phyloP scores from a whole-genome alignment of 2,113 vertebrate species.

The Hymenochirus boettgeri region DNA sequence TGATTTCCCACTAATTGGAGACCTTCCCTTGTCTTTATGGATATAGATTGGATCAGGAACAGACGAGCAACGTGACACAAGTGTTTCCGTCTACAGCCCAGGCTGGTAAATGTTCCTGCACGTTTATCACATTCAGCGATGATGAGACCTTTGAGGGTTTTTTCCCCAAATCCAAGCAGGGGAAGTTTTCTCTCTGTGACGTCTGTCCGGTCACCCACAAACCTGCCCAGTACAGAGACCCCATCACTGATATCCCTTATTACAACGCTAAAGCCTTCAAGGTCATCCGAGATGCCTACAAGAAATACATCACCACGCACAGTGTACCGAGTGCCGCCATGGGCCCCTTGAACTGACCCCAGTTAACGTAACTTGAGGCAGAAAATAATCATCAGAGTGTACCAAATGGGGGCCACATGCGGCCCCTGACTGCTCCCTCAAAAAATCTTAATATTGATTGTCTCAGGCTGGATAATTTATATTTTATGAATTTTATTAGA shows the following conservation, averaged over 20 bases:
- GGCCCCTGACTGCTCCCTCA: too few species aligned
- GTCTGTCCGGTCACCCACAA: conserved; percentile 90
- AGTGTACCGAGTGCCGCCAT: conserved; percentile 76
- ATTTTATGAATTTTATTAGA: too few species aligned
- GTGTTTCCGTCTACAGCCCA: conserved; percentile 4
- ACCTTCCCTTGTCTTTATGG: not conserved
- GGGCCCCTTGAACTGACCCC: conserved; percentile 50
- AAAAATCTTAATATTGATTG: too few species aligned
- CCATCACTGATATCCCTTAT: conserved; percentile 92
- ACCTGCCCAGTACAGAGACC: conserved; percentile 82
- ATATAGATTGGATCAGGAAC: conserved; percentile 79
- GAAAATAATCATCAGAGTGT: conserved; percentile 72
- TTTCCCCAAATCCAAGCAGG: conserved; percentile 61
- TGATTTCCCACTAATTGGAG: conserved; percentile 6
- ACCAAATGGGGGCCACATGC: too few species aligned
- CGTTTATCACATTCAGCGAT: conserved; percentile 88
- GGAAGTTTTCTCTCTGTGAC: conserved; percentile 75
- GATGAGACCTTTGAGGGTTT: conserved; percentile 77
- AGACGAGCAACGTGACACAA: conserved; percentile 39
- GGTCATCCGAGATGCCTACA: conserved; percentile 91
- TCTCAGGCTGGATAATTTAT: too few species aligned
- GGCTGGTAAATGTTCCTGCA: conserved; percentile 73
- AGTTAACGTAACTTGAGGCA: conserved; percentile 60
- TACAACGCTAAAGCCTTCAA: conserved; percentile 84
- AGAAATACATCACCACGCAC: conserved; percentile 87